A percentile compares a stretch with the other conserved stretches of the same genome.
These are phyloP conservation scores for Drosophila algonquin DNA, from an alignment of 2,888 invertebrate genomes.

Conservation along the genomic window DNA sequence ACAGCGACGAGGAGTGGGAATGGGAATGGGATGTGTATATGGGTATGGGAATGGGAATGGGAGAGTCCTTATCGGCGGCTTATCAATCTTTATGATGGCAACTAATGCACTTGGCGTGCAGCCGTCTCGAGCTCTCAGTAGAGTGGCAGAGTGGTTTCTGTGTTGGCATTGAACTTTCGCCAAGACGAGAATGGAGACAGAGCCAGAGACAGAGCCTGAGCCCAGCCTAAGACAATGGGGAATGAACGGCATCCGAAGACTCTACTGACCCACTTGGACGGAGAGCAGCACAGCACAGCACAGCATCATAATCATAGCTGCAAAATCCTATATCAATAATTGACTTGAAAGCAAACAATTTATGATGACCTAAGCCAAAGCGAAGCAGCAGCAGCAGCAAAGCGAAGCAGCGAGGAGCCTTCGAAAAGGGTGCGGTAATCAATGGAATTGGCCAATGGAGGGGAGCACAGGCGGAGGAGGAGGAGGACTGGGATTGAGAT, in stretches of 20 bases:
- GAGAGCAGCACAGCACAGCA: conserved; percentile 18
- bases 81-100: conserved; percentile 52
- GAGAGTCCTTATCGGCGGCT: conserved; percentile 39
- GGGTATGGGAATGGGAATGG: conserved; percentile 13
- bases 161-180: conserved; percentile 72
- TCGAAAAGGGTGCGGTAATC: conserved; percentile 77
- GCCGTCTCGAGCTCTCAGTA: conserved; percentile 4
- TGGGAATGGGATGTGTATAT: not conserved
- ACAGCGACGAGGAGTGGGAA: not conserved
- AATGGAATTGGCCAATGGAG: conserved; percentile 73
- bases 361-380: conserved; percentile 73
- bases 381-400: conserved; percentile 43
- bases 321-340: conserved; percentile 67
- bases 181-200: conserved; percentile 2
- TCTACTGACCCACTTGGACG: conserved; percentile 74
- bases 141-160: not conserved
- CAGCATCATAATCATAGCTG: conserved; percentile 60
- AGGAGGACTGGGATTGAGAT: not conserved
- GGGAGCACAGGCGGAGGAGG: not conserved
- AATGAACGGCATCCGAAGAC: conserved; percentile 37
- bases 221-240: conserved; percentile 55
- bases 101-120: conserved; percentile 63
- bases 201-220: too few species aligned
- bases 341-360: conserved; percentile 79
- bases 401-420: conserved; percentile 34